Evolutionary conservation across 2,113 vertebrate species (phyloP), one percentile per base, ranked within the genome.

Genomic region (Lagopus muta): DNA sequence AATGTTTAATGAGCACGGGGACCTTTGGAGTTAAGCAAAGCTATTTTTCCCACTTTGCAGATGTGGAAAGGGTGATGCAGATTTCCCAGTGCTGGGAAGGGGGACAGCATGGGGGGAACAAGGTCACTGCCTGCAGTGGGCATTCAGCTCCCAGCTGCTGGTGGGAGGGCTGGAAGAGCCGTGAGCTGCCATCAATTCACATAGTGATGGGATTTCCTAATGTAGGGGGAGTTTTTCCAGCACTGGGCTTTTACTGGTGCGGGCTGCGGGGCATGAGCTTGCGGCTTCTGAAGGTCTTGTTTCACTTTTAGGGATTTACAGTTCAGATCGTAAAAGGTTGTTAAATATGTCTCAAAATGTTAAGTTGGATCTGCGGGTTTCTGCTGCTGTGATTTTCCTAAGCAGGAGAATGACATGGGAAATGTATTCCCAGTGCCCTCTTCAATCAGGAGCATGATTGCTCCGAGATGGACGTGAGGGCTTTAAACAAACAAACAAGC

Each of bases 241-340:
- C 10, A 10, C 55, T 12, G 73, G 57, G 48, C 11, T 13, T 20
- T 4, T 0, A 0, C 17, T 58, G 61, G 20, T 0, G 0, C 30
- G 8, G 82, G 10, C 52, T 32, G 57, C 9, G 28, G 52, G 38
- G 52, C 50, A 38, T 21, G 36, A 69, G 62, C 64, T 45, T 80
- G 11, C 8, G 55, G 17, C 38, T 55, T 18, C 36, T 27, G 36
- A 38, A 58, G 55, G 28, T 40, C 79, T 66, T 6, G 0, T 88
- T 80, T 58, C 18, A 3, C 22, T 11, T 21, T 3, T 11, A 38
- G 55, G 40, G 75, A 73, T 60, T 66, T 84, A 38, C 67, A 52
- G 72, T 38, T 76, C 10, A 15, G 64, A 43, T 21, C 21, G 54
- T 61, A 43, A 88, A 77, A 75, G 28, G 82, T 13, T 45, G 38